Base-by-base conservation (phyloP, 2,888 invertebrate genomes). In the Helicoverpa assulta region DNA sequence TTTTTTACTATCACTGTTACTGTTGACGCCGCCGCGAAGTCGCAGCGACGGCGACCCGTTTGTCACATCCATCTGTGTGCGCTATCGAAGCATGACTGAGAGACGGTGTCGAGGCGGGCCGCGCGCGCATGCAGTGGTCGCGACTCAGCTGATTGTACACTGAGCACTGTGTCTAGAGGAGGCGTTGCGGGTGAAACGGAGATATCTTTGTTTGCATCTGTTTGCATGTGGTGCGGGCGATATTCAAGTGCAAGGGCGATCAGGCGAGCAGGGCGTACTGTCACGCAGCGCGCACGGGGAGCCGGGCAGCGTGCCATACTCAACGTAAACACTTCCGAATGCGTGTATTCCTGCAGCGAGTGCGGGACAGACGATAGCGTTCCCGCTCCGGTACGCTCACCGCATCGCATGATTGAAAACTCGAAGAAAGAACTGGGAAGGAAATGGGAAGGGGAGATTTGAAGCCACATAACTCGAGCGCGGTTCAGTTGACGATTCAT, bases 1-100 rank as follows among this genome's bases (percentile, higher is more conserved):
- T 86, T 94, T 93, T 86, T 93, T 93, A 82, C 86, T 89, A 71
- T 93, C 94, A 91, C 92, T 88, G 73, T 84, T 87, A 81, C 78
- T 85, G 76, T 90, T 89, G 61, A 92, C 90, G 86, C 91, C 93
- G 85, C 95, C 94, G 92, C 95, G 95, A 67, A 94, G 87, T 75
- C 96, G 95, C 89, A 96, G 92, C 89, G 96, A 96, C 84, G 92
- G 93, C 81, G 93, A 93, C 29, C 92, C 93, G 91, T 92, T 94
- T 16, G 82, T 71, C 76, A 90, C 93, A 85, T 95, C 96, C 96
- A 96, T 96, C 84, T 86, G 87, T 80, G 84, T 65, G 84, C 82
- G 83, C 89, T 93, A 94, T 87, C 92, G 84, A 86, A 84, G 87
- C 95, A 96, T 95, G 89, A 95, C 95, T 95, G 91, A 85, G 76